These are phyloP conservation scores for Spilarctia lutea DNA, from an alignment of 2,888 invertebrate species.

Conservation along the genomic window DNA sequence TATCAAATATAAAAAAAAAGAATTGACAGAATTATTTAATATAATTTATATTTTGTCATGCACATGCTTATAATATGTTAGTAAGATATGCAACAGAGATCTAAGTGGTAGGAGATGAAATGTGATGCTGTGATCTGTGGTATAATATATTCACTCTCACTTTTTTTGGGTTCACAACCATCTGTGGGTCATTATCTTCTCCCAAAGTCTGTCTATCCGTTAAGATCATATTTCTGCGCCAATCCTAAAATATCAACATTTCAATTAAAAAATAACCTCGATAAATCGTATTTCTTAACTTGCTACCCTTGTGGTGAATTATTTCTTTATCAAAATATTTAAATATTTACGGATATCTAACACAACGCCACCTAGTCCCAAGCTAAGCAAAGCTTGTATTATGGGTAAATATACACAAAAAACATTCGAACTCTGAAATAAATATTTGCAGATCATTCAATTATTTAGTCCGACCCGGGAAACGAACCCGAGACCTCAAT, in stretches of 20 bases:
- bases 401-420: too few species aligned
- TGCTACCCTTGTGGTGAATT: neutral
- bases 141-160: conserved; percentile 15
- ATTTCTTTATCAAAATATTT: too few species aligned
- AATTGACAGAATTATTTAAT: neutral
- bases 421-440: too few species aligned
- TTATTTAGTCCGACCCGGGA: too few species aligned
- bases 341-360: too few species aligned
- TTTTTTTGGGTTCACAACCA: conserved; percentile 5
- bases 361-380: too few species aligned
- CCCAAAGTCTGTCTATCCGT: conserved; percentile 17
- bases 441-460: too few species aligned
- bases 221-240: conserved; percentile 11
- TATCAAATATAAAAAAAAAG: neutral
- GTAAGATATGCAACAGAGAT: neutral
- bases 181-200: conserved; percentile 2
- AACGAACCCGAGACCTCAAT: too few species aligned
- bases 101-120: neutral
- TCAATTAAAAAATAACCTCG: neutral
- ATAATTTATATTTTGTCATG: neutral
- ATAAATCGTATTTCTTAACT: neutral
- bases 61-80: conserved; percentile 3
- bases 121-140: neutral
- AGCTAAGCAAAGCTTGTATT: too few species aligned
- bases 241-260: conserved; percentile 16